Evolutionary conservation across 2,888 invertebrate species (phyloP), one percentile per base, ranked within the genome.

Genomic region (Chymomyza caudatula): DNA sequence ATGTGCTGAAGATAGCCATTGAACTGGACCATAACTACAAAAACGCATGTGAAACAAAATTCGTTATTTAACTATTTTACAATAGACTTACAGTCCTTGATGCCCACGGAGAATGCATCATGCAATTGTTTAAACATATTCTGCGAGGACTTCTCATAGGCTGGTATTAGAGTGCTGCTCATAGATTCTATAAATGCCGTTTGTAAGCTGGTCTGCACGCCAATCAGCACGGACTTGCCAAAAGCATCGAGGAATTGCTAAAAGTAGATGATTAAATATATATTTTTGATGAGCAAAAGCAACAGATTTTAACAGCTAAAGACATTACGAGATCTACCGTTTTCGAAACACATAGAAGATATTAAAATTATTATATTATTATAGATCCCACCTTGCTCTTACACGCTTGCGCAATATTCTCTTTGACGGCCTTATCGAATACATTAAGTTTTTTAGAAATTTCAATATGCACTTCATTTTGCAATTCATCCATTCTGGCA

Each of bases 81-180:
- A 25, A n/a, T n/a, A 15, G 23, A 51, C 85, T 78, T 91, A 97
- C 97, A 97, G 91, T 98, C 97, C 88, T 94, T 95, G 5, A 97
- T 96, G 60, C 98, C 98, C 73, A 93, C 93, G 59, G 95, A 94
- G 91, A 98, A 98, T 17, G 95, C 93, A 58, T 96, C 95, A 88
- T 97, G 97, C 63, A 98, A 92, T 90, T 98, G 98, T 53, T 94
- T 92, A 88, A 98, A 97, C 93, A 98, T 95, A 87, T 94, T 94
- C 84, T 94, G 94, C 78, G 96, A 96, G 62, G 96, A 94, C 88
- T 94, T 94, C 89, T 98, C 97, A 92, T 97, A 95, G 37, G 94
- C 93, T 2, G 98, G 98, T 84, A 97, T 92, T 53, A 97, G 92
- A 72, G 94, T 93, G 73, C 93, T 94, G 52, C 93, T 92, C 87